Conservation (phyloP, 2,113 vertebrate genomes). For the Tenebrosternarchus preto region DNA sequence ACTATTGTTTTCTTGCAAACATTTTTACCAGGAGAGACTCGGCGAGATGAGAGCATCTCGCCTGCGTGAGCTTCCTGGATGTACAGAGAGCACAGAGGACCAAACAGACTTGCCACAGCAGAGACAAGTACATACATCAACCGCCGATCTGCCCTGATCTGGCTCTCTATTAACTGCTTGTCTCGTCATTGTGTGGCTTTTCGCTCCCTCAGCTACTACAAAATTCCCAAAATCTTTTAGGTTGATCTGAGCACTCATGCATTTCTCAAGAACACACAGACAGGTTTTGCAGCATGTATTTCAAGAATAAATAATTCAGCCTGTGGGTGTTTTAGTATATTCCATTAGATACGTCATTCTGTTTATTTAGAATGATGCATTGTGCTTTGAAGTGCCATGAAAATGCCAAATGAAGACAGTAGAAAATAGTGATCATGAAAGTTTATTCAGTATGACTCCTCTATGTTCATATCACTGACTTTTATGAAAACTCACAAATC, state of each 20-base stretch:
- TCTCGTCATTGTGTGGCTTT: constrained; percentile 54
- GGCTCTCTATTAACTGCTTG: constrained; percentile 50
- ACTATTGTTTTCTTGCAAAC: constrained; percentile 53
- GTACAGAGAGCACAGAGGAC: constrained; percentile 65
- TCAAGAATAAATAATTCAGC: neutral
- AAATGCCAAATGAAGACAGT: neutral
- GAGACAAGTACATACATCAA: constrained; percentile 62
- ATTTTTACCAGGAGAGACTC: constrained; percentile 63
- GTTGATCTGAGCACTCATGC: constrained; percentile 24
- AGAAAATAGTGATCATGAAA: neutral
- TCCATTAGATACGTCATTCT: neutral
- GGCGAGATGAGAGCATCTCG: constrained; percentile 65
- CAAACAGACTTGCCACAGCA: constrained; percentile 62
- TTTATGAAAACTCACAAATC: neutral
- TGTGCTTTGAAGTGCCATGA: neutral
- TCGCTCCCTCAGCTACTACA: constrained; percentile 26
- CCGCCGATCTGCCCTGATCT: constrained; percentile 46
- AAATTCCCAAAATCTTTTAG: neutral
- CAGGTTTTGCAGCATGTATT: neutral
- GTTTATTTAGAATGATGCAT: neutral
- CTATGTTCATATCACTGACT: neutral
- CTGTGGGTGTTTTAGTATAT: neutral
- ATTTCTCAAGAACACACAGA: neutral
- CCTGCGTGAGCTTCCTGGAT: constrained; percentile 61
- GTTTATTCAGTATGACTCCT: neutral